Evolutionary conservation across 2,888 invertebrate species (phyloP), one percentile per base, ranked within the genome.

Genomic region (Sphaeridia pumilis): DNA sequence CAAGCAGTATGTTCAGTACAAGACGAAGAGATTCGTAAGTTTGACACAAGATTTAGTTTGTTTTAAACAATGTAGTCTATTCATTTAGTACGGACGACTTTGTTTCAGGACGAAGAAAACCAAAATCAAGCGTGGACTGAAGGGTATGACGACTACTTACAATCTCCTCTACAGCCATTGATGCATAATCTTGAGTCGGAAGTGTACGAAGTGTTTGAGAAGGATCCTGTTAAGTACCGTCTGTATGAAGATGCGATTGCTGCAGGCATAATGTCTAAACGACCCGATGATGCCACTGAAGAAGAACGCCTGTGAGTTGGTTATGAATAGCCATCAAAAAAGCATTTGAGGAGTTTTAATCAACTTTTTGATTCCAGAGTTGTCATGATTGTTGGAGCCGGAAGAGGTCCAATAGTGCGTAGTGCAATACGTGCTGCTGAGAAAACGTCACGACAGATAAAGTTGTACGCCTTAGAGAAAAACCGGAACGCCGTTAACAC

Each of bases 191-290:
- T 99, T 55, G 94, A 95, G 70, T 87, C 88, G 12, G 83, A 86
- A 67, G 93, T 95, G 1, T 99, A 99, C 70, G 94, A 95, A 75
- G 84, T 90, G 22, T 99, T 99, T 74, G 98, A 99, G 72, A 88
- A 87, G 69, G 98, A 99, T 75, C 90, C 92, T 14, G 77, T 92
- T 2, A 98, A 99, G 70, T 98, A 98, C 72, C 80, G 82, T 52
- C 78, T 83, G 55, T 92, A 92, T 69, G 84, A 92, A 72, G 76
- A 77, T 57, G 94, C 94, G 4, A 83, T 94, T 48, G 77, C 79
- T 56, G 72, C 75, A 69, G 92, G 90, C 7, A 73, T 94, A 31
- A 69, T 77, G 46, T 81, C 84, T 67, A 70, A 70, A 59, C 69
- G 74, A 25, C 68, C 70, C 26, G 68, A 71, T n/a, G 71, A 72